Base-by-base conservation (phyloP, 2,797 vertebrate species). In the Crenuchus spilurus region DNA sequence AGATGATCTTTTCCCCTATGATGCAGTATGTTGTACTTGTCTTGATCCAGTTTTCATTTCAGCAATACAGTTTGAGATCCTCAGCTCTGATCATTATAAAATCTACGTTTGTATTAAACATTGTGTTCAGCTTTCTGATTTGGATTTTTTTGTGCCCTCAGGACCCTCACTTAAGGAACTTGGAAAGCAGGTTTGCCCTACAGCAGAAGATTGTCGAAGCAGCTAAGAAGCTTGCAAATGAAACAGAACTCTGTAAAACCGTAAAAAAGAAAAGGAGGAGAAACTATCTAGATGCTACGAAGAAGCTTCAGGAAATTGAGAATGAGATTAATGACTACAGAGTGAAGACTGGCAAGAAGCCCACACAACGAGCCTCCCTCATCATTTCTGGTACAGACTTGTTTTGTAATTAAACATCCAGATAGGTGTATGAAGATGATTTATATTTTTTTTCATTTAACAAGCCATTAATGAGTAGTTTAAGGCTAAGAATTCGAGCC, bases 121-220 rank as follows among this genome's bases (percentile, higher is more conserved):
- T n/a, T n/a, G n/a, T n/a, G n/a, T n/a, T n/a, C n/a, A n/a, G n/a
- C n/a, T n/a, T 52, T 14, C 64, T 64, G 30, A 64, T 30, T 33
- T 1, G 4, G 9, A n/a, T 0, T 70, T n/a, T 42, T 48, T 4
- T 70, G 22, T 3, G 1, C n/a, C 24, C 14, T 39, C 64, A 96
- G 98, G 97, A 98, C 79, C 95, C 97, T 2, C 62, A 93, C 74
- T 85, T 99, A 74, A 94, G 95, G 82, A 94, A 96, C 80, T 83
- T 99, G 85, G 97, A 99, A 87, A 94, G 94, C 86, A 94, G 90
- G 80, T 97, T 98, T 71, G 88, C 96, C 11, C 93, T 99, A 77
- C 98, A 99, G 84, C 95, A 96, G 80, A 97, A 97, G 87, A 92
- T 99, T 13, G 95, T 98, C 22, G 96, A 99, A 87, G 97, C 98